Base-by-base conservation (phyloP, 2,797 vertebrate species). In the Acrossocheilus wenchowensis region DNA sequence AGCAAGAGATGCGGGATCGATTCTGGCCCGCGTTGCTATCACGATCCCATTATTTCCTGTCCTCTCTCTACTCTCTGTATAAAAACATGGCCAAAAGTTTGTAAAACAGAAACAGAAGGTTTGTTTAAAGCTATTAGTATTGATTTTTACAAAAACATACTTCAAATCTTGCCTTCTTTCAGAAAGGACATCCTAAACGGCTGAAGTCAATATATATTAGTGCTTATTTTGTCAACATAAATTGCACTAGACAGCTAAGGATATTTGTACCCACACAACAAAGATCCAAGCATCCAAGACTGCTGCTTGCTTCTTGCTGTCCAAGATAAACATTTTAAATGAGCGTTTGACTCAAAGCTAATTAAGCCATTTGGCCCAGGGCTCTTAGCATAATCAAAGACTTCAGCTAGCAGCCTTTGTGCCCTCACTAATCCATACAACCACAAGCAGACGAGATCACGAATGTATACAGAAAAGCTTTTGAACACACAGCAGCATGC, bases 301-400 rank as follows among this genome's bases (percentile, higher is more conserved):
- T 23, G 60, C 34, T 64, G 87, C 43, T 85, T 41, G 69, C 57
- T 81, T 87, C 62, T 57, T 74, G 50, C 85, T 52, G 81, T 83
- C 87, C 88, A 90, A 91, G 85, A 85, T 88, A 91, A 88, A 89
- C 87, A 88, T 89, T 90, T 90, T 84, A 89, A 90, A 89, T 72
- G 30, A 88, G 82, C 60, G 66, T 68, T 82, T 30, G 86, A 74
- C 85, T 86, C 85, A 71, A 78, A 90, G 90, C 86, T 90, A 90
- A 91, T 91, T 86, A 91, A 87, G 78, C 34, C 80, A 87, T 86
- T 79, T 83, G 84, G 78, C 85, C 81, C 83, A 30, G 81, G 74
- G 85, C 84, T 81, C 84, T 88, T 68, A 84, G 78, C 83, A 81
- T 84, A 89, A 88, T 91, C 88, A 90, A 84, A 88, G 88, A 85